A percentile compares a stretch with the other conserved stretches of the same genome.
Conservation (phyloP, 2,888 invertebrate species). For the Hypselothyrea guttata region DNA sequence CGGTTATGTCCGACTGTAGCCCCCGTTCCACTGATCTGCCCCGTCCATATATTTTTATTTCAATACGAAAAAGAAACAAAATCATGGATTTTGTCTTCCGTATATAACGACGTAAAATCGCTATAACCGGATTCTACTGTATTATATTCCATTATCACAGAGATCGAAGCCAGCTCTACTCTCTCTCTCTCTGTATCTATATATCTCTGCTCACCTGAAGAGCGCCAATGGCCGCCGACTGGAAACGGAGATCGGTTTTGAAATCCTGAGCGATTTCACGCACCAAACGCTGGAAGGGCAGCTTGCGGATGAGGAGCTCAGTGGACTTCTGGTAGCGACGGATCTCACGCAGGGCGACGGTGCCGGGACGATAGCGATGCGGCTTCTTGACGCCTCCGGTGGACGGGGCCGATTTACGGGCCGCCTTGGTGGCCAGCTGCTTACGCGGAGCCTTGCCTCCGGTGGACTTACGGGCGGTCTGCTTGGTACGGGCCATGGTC, state of each 20-base stretch:
- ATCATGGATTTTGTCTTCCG: no score
- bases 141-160: no score
- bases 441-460: conserved; percentile 98
- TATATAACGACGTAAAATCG: no score
- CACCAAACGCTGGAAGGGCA: conserved; percentile 97
- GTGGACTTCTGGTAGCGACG: conserved; percentile 98
- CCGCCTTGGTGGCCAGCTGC: conserved; percentile 96
- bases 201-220: conserved; percentile 92
- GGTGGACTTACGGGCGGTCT: conserved; percentile 97
- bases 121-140: no score
- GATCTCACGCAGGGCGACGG: conserved; percentile 98
- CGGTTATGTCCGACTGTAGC: no score
- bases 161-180: no score
- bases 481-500: conserved; percentile 97
- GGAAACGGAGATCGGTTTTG: conserved; percentile 97
- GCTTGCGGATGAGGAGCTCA: conserved; percentile 96
- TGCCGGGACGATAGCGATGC: conserved; percentile 98
- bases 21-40: no score
- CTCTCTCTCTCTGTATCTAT: no score
- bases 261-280: conserved; percentile 99
- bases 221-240: conserved; percentile 96
- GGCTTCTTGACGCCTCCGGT: conserved; percentile 98
- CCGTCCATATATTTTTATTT: no score
- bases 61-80: no score
- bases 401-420: conserved; percentile 96